phyloP scores from a whole-genome alignment of 1,140 invertebrate genomes.

The Formica selysi region DNA sequence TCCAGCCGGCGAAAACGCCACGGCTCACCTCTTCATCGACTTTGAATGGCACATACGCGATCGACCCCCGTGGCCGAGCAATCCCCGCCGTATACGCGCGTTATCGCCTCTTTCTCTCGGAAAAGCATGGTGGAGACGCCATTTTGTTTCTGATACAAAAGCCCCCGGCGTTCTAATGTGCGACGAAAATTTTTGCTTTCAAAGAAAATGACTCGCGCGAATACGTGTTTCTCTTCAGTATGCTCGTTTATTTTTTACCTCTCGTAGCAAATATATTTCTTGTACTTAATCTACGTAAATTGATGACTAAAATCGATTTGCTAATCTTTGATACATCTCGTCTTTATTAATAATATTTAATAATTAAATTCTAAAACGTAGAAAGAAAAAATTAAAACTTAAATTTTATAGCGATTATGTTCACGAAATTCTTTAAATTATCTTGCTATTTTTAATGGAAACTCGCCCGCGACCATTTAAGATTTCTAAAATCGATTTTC shows the following conservation, averaged over 20 bases:
- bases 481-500: background rate
- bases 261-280: background rate
- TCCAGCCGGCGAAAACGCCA: constrained; percentile 72
- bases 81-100: constrained; percentile 52
- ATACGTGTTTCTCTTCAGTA: background rate
- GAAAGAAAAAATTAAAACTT: background rate
- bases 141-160: constrained; percentile 65
- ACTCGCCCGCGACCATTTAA: background rate
- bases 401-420: too few species aligned
- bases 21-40: constrained; percentile 72
- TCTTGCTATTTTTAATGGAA: background rate
- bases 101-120: constrained; percentile 44
- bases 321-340: background rate
- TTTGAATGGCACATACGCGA: constrained; percentile 70
- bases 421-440: background rate
- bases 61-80: constrained; percentile 57
- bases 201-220: constrained; percentile 19
- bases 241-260: background rate
- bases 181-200: constrained; percentile 31
- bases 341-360: too few species aligned
- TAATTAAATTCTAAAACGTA: too few species aligned
- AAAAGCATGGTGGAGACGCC: constrained; percentile 38
- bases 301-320: background rate
- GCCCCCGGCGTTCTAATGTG: constrained; percentile 35
- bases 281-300: background rate